These are phyloP conservation scores for Artemia sinica DNA, from an alignment of 2,888 invertebrate genomes.

Conservation along the genomic window DNA sequence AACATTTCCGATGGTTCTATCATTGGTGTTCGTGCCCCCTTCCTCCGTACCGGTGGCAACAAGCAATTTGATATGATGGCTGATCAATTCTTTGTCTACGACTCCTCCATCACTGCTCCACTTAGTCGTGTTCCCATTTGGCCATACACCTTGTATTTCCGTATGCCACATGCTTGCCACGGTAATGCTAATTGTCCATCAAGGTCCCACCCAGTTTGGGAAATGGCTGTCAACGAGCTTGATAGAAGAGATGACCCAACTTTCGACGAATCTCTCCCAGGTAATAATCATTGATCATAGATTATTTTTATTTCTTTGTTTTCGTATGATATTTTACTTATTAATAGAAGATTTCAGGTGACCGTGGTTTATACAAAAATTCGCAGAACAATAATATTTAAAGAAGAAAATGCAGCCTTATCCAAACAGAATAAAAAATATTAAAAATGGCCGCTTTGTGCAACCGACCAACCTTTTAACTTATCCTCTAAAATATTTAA, in stretches of 20 bases:
- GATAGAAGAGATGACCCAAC: constrained; percentile 83
- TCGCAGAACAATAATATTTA: too few relatives aligned
- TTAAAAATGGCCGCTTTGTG: too few relatives aligned
- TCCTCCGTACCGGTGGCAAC: constrained; percentile 75
- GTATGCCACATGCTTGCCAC: constrained; percentile 87
- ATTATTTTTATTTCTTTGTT: too few relatives aligned
- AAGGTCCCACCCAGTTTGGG: constrained; percentile 75
- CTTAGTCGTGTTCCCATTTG: constrained; percentile 76
- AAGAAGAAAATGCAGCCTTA: too few relatives aligned
- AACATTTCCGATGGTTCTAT: constrained; percentile 82
- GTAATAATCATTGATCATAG: background rate
- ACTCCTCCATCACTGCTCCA: constrained; percentile 81
- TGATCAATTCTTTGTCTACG: constrained; percentile 82
- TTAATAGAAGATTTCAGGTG: too few relatives aligned
- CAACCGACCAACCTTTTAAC: too few relatives aligned
- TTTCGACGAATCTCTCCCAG: constrained; percentile 77
- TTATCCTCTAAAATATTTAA: too few relatives aligned
- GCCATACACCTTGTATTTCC: constrained; percentile 92
- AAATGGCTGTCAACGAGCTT: constrained; percentile 88
- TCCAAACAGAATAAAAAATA: too few relatives aligned
- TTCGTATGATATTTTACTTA: too few relatives aligned
- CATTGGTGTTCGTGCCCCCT: constrained; percentile 71
- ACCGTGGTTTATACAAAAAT: too few relatives aligned
- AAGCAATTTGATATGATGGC: constrained; percentile 94
- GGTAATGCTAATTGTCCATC: constrained; percentile 78